A percentile compares a stretch with the other conserved stretches of the same genome.
These are phyloP conservation scores for Hydrophis major DNA, from an alignment of 2,797 vertebrate species.

Conservation along the genomic window DNA sequence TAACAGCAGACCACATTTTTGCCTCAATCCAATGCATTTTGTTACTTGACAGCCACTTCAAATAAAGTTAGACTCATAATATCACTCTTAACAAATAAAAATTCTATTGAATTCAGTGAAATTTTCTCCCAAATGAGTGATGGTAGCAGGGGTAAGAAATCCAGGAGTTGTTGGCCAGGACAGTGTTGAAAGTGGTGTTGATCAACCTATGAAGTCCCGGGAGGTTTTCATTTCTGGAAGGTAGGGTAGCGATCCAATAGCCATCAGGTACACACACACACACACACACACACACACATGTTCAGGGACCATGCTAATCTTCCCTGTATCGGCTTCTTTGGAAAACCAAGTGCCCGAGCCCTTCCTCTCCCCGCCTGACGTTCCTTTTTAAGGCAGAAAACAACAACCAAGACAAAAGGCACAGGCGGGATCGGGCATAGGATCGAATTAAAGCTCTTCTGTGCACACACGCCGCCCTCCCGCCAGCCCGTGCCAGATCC, in stretches of 20 bases:
- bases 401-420: constrained; percentile 59
- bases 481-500: constrained; percentile 50
- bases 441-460: not conserved
- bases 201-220: not conserved
- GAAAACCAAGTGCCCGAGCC: constrained; percentile 69
- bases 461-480: not conserved
- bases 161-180: not conserved
- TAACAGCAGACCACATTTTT: not conserved
- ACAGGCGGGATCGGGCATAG: too few relatives aligned
- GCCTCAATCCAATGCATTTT: too few relatives aligned
- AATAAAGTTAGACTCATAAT: not conserved
- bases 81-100: not conserved
- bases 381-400: constrained; percentile 68
- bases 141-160: not conserved
- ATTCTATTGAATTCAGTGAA: not conserved
- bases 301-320: too few relatives aligned
- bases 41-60: not conserved
- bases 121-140: not conserved
- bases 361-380: constrained; percentile 61
- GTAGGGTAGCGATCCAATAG: not conserved
- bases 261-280: not conserved
- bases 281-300: not conserved
- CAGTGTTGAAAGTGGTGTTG: not conserved
- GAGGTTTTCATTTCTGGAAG: not conserved
- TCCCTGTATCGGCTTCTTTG: constrained; percentile 54